Base-by-base conservation (phyloP, 2,113 vertebrate genomes). In the Laticauda colubrina region DNA sequence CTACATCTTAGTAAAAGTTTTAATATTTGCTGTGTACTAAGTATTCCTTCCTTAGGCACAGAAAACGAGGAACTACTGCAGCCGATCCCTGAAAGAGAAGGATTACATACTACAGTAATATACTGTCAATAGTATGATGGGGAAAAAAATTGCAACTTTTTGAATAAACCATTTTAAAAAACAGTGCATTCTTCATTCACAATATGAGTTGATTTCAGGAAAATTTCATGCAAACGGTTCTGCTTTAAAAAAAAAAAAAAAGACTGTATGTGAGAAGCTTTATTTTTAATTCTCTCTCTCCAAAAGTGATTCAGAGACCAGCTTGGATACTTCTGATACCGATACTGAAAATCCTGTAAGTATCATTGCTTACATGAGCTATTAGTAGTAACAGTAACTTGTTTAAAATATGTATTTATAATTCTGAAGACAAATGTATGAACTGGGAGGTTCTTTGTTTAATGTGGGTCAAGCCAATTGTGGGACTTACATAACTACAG, bases 331-430 rank as follows among this genome's bases (percentile, higher is more conserved):
- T n/a, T 98, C 98, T 21, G 97, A 98, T 95, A 96, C 93, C 88
- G 98, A 98, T 81, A 93, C 95, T 89, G 98, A 98, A 81, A 96
- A 97, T 87, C 95, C 98, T 91, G 99, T 99, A 97, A 98, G 96
- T 94, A 3, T 93, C 61, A 92, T 1, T 39, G 21, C 54, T 23
- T 93, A 57, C 6, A 24, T 92, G 53, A 88, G 23, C 6, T n/a
- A 15, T 10, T 43, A 4, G 4, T 0, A 0, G 39, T 1, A n/a
- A 21, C 34, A 81, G 6, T 81, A 34, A 75, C 5, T 59, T 89
- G 8, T 88, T 51, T 64, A 15, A 34, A 89, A 85, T 4, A 9
- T n/a, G 75, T 48, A 26, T 69, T 56, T 45, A 23, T 56, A 54
- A 24, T 69, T 92, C 85, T 88, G 18, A 92, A 69, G 54, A 54